Base-by-base conservation (phyloP, 2,888 invertebrate species). In the Euzophera pinguis region DNA sequence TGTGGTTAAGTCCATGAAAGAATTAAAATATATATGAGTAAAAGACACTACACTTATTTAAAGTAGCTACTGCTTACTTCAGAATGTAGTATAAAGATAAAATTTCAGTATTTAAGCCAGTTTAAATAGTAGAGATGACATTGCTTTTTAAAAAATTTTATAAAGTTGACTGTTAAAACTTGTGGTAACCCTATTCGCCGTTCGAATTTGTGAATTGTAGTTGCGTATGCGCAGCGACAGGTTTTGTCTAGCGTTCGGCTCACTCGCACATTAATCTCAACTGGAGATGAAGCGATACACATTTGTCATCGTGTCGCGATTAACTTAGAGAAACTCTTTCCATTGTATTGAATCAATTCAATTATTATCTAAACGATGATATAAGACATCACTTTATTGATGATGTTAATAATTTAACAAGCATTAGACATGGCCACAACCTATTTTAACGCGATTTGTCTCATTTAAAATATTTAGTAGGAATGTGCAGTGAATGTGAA, bases 281-380 rank as follows among this genome's bases (percentile, higher is more conserved):
- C 64, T 65, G 63, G 80, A 89, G 88, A 90, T 89, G 87, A 86
- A 90, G 84, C 79, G 89, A 87, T 89, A 84, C 77, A 75, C 82
- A 90, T 90, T 89, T 89, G 83, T 90, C 88, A 88, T 85, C 79
- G 67, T 83, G 87, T 81, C 85, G 69, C 81, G 85, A 88, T 88
- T 83, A 84, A 81, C 83, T 78, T 65, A 63, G 75, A 82, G 82
- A 84, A 81, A 84, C 79, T 81, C 78, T 73, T 78, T 72, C 77
- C 68, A 81, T 87, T 84, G 82, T 86, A 76, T 75, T 70, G 79
- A 81, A 83, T 86, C 86, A 86, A 85, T 86, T 84, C 78, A 79
- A 81, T 85, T 80, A 82, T 81, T 74, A 78, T 78, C 72, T 78
- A 68, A 77, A 73, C 71, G 63, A 62, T 65, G 62, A 71, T 73